phyloP scores from a whole-genome alignment of 2,797 vertebrate species.

The Taenioides sp. region DNA sequence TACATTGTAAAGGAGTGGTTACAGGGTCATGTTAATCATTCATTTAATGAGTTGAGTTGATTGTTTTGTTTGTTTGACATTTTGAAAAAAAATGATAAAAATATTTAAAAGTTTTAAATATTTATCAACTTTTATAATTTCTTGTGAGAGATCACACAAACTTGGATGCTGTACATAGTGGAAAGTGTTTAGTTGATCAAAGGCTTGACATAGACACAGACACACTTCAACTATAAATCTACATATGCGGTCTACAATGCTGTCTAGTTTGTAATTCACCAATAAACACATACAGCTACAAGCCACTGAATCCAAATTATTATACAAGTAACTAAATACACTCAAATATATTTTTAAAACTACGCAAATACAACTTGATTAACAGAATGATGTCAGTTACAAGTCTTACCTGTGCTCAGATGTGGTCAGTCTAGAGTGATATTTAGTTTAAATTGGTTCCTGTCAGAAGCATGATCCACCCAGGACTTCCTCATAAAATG shows the following conservation, averaged over 20 bases:
- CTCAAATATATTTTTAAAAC: not conserved
- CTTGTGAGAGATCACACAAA: too few species aligned
- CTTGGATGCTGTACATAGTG: too few species aligned
- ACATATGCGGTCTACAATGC: too few species aligned
- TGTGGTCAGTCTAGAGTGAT: not conserved
- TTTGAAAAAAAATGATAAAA: not conserved
- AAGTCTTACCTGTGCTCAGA: constrained; percentile 42
- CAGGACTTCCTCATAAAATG: constrained; percentile 55
- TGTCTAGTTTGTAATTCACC: too few species aligned
- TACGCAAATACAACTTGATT: not conserved
- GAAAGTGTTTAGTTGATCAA: not conserved
- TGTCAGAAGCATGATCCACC: not conserved
- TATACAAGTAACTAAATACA: not conserved
- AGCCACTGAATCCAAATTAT: not conserved
- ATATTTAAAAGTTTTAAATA: too few species aligned
- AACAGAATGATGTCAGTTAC: not conserved
- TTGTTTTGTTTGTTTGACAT: too few species aligned
- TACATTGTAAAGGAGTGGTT: not conserved
- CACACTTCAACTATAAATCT: too few species aligned
- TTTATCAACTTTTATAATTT: too few species aligned
- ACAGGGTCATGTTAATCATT: constrained; percentile 15
- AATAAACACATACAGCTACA: not conserved
- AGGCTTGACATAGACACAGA: not conserved
- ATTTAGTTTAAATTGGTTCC: constrained; percentile 10
- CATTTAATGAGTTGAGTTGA: not conserved